Evolutionary conservation across 1,140 invertebrate species (phyloP), one percentile per base, ranked within the genome.

Genomic region (Orchestia grillus): DNA sequence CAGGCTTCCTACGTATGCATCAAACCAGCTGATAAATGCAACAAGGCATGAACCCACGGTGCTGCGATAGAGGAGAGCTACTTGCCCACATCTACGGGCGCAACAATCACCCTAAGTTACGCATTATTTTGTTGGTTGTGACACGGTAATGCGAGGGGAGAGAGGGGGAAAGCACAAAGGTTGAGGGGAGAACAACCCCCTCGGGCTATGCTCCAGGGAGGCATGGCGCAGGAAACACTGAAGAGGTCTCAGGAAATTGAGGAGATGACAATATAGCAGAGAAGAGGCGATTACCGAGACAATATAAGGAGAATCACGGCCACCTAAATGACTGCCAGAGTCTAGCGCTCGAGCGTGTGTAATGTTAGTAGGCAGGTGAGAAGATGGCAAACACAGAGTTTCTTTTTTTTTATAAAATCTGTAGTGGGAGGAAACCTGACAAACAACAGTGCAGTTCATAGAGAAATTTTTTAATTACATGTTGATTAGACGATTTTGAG

Each of bases 221-320:
- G 62, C 62, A 77, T 36, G 62, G 15, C 11, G 43, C 88, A 90
- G 88, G 88, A 90, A 90, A 44, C 88, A 42, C 88, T 44, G 88
- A 90, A 44, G 88, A 90, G 88, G 88, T 90, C 88, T 41, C 88
- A 90, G 88, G 88, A 90, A 90, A 90, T 90, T 90, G 88, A 90
- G 88, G 43, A 41, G 88, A 44, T 15, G 43, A 90, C 43, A 90
- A 41, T 42, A 90, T 44, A 90, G 43, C n/a, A 44, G 88, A 41
- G 41, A 42, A 90, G 88, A 90, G 88, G 88, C 88, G 88, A 90
- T 90, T 90, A 90, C 88, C 41, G 88, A 90, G 41, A 90, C 41
- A 77, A 77, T 42, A 44, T 90, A 90, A 90, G 43, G 88, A 90
- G 88, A 41, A 90, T 90, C 88, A 42, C 88, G 43, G 41, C 43